Conservation (phyloP, 92 coral and sea anemone species). For the Virgularia gustaviana region DNA sequence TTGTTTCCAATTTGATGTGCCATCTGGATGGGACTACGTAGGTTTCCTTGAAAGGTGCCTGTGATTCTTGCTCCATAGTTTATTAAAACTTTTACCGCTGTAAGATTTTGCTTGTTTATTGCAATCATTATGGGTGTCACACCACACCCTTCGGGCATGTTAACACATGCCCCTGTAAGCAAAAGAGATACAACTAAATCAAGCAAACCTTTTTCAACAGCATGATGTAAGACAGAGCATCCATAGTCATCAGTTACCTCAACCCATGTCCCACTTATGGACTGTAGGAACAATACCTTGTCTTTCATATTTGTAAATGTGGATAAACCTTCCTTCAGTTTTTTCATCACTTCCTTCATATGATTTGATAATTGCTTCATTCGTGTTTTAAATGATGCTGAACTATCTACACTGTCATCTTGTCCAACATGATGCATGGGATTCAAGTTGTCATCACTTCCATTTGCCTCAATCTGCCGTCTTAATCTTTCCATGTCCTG, state of each 20-base stretch:
- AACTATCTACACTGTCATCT: neutral
- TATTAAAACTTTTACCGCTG: neutral
- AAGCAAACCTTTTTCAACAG: neutral
- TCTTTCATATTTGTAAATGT: neutral
- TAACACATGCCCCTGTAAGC: neutral
- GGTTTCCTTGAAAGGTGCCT: neutral
- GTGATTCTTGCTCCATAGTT: neutral
- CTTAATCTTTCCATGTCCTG: constrained; percentile 11
- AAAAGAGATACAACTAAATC: neutral
- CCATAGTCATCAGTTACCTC: constrained; percentile 18
- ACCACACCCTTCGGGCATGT: neutral
- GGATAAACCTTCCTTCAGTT: neutral
- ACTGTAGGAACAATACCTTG: neutral
- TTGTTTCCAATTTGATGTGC: neutral
- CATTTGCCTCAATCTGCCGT: neutral
- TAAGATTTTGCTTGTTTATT: neutral
- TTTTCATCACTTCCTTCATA: neutral
- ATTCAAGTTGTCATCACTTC: neutral
- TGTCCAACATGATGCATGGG: neutral
- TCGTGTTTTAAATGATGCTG: constrained; percentile 1
- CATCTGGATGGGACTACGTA: neutral
- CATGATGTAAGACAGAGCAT: constrained; percentile 5
- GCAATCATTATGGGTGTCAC: constrained; percentile 2
- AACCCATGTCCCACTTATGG: constrained; percentile 8
- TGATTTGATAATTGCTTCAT: neutral